phyloP scores from a whole-genome alignment of 1,140 invertebrate species.

The Zeugodacus cucurbitae region DNA sequence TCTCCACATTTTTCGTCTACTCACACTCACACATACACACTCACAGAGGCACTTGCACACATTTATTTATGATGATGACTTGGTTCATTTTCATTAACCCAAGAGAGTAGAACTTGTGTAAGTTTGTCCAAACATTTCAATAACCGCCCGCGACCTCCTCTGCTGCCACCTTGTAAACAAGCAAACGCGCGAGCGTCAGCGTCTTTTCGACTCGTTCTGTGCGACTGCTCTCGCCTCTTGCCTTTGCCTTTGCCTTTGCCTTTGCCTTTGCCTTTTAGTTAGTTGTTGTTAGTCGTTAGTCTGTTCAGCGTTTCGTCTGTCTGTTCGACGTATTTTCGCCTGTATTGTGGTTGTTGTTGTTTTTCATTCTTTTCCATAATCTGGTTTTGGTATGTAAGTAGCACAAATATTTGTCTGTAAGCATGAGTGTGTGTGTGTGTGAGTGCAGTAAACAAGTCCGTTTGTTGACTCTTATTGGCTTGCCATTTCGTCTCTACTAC shows the following conservation, averaged over 20 bases:
- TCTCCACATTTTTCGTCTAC: background rate
- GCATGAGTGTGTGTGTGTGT: background rate
- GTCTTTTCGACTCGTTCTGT: too few species aligned
- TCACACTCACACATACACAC: background rate
- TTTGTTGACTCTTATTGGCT: slow-evolving; percentile 28
- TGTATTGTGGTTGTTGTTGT: background rate
- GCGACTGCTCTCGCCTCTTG: too few species aligned
- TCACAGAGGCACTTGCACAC: background rate
- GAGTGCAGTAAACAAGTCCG: background rate
- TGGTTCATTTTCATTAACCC: slow-evolving; percentile 17
- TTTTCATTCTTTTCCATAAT: background rate
- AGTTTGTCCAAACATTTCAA: slow-evolving; percentile 14
- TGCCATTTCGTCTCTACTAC: background rate
- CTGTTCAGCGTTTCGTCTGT: background rate
- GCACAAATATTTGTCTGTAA: slow-evolving; percentile 12
- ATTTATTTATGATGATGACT: slow-evolving; percentile 3
- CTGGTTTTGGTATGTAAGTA: slow-evolving; percentile 24
- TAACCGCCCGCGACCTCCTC: background rate
- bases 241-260: too few species aligned
- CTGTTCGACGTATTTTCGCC: background rate
- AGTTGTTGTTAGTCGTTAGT: background rate
- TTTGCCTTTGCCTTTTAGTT: background rate
- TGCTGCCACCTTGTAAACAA: background rate
- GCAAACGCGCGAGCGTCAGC: too few species aligned
- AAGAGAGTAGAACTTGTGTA: slow-evolving; percentile 18